A percentile compares a stretch with the other conserved stretches of the same genome.
Conservation (phyloP, 2,113 vertebrate species). For the Talpa occidentalis region DNA sequence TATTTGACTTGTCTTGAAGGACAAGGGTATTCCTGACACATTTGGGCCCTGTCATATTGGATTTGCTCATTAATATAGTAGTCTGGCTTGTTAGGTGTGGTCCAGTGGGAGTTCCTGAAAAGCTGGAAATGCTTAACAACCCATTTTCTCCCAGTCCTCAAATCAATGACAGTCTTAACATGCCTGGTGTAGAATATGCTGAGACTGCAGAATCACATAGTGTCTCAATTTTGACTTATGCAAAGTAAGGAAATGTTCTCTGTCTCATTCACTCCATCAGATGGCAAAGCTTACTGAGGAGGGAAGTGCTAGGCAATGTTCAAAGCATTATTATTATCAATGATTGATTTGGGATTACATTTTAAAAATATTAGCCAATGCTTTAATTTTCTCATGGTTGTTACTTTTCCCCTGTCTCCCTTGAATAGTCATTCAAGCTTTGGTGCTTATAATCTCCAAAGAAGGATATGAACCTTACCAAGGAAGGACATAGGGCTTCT, state of each 20-base stretch:
- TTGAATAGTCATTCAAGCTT: neutral
- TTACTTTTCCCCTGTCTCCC: neutral
- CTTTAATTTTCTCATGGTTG: neutral
- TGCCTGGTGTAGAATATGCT: neutral
- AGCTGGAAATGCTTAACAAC: neutral
- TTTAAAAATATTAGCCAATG: neutral
- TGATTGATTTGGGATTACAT: neutral
- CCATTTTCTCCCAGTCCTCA: neutral
- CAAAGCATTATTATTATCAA: neutral
- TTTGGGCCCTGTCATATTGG: constrained; percentile 25
- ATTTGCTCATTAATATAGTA: neutral
- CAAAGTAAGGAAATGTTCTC: neutral
- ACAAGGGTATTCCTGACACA: neutral
- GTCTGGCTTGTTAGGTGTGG: neutral
- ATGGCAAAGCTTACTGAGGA: neutral
- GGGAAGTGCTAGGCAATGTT: neutral
- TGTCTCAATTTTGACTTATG: neutral
- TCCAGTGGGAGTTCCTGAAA: neutral
- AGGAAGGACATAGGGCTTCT: neutral
- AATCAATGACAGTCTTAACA: neutral
- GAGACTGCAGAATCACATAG: neutral
- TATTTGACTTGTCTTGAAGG: constrained; percentile 12
- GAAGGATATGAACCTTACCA: neutral
- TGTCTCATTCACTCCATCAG: neutral
- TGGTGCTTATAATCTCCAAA: neutral